Conservation (phyloP, 2,113 vertebrate species). For the Vidua macroura region DNA sequence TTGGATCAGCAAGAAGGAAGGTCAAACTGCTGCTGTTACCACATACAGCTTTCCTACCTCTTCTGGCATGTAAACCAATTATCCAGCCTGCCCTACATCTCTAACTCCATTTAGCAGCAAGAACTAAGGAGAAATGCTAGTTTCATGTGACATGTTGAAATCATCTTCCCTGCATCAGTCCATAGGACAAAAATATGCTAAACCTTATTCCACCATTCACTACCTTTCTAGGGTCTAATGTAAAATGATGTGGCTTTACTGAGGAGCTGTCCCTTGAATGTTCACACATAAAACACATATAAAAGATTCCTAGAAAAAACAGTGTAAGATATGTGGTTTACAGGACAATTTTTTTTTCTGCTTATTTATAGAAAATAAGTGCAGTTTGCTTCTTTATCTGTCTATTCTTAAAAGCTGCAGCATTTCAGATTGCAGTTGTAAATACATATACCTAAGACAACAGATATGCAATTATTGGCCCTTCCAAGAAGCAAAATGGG, state of each 20-base stretch:
- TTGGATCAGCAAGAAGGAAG: not conserved
- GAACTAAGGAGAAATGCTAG: not conserved
- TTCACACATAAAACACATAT: not conserved
- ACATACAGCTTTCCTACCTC: not conserved
- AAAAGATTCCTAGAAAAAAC: not conserved
- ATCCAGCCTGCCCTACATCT: not conserved
- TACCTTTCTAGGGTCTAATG: not conserved
- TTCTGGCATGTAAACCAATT: not conserved
- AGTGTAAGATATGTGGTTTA: not conserved
- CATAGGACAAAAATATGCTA: not conserved
- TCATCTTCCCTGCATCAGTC: not conserved
- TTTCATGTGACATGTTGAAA: not conserved
- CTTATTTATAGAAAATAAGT: not conserved
- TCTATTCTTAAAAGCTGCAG: not conserved
- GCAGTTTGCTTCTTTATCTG: not conserved
- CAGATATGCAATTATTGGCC: not conserved
- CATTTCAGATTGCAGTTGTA: not conserved
- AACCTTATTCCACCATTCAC: not conserved
- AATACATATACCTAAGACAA: not conserved
- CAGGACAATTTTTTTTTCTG: not conserved
- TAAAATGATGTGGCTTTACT: not conserved
- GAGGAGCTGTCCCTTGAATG: not conserved
- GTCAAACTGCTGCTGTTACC: not conserved
- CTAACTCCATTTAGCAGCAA: not conserved
- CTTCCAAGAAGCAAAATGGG: not conserved